Evolutionary conservation across 1,140 invertebrate genomes (phyloP).

Genomic region (Procambarus clarkii): DNA sequence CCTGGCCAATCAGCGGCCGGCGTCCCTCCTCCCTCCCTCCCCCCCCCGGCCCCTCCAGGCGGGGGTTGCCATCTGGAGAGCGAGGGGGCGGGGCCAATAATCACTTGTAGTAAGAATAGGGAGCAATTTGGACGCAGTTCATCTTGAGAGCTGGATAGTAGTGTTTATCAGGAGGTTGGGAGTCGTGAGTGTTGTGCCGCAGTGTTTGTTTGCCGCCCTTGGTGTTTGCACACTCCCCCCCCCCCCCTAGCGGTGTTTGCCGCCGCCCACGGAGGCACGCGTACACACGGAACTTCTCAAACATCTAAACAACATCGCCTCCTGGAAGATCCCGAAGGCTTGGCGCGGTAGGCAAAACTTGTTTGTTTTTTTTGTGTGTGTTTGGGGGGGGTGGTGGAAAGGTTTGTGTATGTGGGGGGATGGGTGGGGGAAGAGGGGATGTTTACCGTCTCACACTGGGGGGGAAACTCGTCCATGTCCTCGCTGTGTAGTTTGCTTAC

Average conservation of each 20-base stretch:
- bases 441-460: background rate
- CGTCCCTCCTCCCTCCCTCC: background rate
- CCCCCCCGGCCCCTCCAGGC: too few relatives aligned
- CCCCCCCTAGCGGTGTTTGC: background rate
- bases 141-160: conserved; percentile 57
- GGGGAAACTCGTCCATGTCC: too few relatives aligned
- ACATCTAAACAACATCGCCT: background rate
- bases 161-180: conserved; percentile 43
- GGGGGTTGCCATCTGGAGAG: conserved; percentile 15
- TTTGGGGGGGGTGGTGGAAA: background rate
- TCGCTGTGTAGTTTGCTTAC: too few relatives aligned
- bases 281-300: background rate
- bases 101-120: conserved; percentile 64
- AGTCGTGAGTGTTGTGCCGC: conserved; percentile 42
- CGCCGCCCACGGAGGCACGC: too few relatives aligned
- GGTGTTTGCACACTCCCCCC: conserved; percentile 22
- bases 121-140: conserved; percentile 65
- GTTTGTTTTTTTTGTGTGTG: conserved; percentile 44
- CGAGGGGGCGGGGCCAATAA: conserved; percentile 35
- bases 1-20: conserved; percentile 12
- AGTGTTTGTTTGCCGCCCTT: background rate
- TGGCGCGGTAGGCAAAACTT: conserved; percentile 18
- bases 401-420: conserved; percentile 58
- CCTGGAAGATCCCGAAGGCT: background rate
- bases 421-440: background rate